phyloP scores from a whole-genome alignment of 2,888 invertebrate species.

The Oxyteleia sp. region DNA sequence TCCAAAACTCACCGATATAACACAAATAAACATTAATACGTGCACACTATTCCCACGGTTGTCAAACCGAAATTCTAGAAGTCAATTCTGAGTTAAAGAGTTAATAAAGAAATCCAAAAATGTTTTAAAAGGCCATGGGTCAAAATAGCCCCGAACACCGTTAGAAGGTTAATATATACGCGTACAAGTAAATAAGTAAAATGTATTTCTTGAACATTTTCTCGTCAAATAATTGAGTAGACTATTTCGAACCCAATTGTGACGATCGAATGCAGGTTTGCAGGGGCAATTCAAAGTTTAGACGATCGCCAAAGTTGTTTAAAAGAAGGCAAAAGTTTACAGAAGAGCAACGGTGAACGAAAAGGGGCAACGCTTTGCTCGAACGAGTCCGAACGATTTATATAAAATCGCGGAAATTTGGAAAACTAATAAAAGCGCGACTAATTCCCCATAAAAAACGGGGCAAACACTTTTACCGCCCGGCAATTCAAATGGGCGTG shows the following conservation, averaged over 20 bases:
- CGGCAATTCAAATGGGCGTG: neutral
- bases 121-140: too few relatives aligned
- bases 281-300: slow-evolving; percentile 51
- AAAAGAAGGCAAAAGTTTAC: slow-evolving; percentile 56
- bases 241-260: slow-evolving; percentile 43
- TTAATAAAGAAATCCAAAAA: too few relatives aligned
- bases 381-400: slow-evolving; percentile 26
- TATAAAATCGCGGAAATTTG: slow-evolving; percentile 26
- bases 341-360: slow-evolving; percentile 15
- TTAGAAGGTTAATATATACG: neutral
- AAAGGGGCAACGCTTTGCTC: slow-evolving; percentile 23
- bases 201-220: slow-evolving; percentile 18
- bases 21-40: too few relatives aligned
- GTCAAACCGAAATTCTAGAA: too few relatives aligned
- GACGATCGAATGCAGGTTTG: slow-evolving; percentile 48
- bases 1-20: too few relatives aligned
- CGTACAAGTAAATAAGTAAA: neutral
- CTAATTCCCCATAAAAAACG: neutral
- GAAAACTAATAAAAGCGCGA: slow-evolving; percentile 17
- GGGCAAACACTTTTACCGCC: neutral
- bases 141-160: too few relatives aligned
- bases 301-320: slow-evolving; percentile 46
- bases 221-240: slow-evolving; percentile 35
- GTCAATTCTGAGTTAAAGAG: too few relatives aligned
- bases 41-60: too few relatives aligned